Evolutionary conservation across 2,888 invertebrate species (phyloP), one percentile per base, ranked within the genome.

Genomic region (Myopa testacea): DNA sequence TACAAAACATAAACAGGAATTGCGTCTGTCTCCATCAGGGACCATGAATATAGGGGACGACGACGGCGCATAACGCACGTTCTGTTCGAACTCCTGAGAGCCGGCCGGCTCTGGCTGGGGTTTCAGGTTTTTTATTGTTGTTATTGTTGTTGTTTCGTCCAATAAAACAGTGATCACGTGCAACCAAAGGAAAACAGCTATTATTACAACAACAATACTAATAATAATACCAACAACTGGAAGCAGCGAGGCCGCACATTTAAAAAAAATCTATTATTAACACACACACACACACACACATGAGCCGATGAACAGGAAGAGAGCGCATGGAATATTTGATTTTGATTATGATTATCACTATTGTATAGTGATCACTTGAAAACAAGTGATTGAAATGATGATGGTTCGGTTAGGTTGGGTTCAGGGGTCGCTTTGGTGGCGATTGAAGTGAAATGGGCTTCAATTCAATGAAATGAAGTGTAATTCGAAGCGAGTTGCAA

Each of bases 321-420:
- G 81, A 79, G 79, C 81, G 81, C 80, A 79, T 80, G 78, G 82
- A 81, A 82, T 82, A 81, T 81, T 70, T 81, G 80, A 83, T 82
- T 72, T 72, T 75, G 75, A 79, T 77, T 58, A 78, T 77, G 73
- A 80, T 78, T 75, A 68, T 75, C 55, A 75, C 34, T 10, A 38
- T 63, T 14, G 55, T 10, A 4, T 16, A 71, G 12, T n/a, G 40
- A 37, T 37, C 71, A 10, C 68, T 45, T 68, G 68, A 68, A 12
- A 10, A 45, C 6, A 45, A 45, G 7, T 45, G 26, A 26, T 45
- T 45, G 45, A 45, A 45, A 26, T 26, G 1, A 26, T 26, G 26
- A 1, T 26, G 26, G 1, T 26, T 26, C 26, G 26, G 26, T 26
- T 26, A 1, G 26, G 26, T 1, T 45, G 2, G 45, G 45, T 45